Base-by-base conservation (phyloP, 64 coral and sea anemone species). In the Pocillopora verrucosa region DNA sequence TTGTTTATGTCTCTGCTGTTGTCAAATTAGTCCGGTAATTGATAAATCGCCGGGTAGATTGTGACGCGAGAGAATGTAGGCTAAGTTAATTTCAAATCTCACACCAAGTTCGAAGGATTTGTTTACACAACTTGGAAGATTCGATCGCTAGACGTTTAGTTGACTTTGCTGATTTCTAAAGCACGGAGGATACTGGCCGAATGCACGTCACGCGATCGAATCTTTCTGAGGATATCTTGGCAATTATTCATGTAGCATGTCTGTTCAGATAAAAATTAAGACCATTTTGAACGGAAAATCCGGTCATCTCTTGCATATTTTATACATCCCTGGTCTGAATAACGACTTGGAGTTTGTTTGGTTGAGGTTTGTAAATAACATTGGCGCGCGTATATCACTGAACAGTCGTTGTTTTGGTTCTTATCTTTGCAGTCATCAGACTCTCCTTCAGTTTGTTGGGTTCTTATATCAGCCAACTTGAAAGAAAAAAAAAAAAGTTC, bases 51-150 rank as follows among this genome's bases (percentile, higher is more conserved):
- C 51, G 25, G 35, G 19, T 12, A 24, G 38, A 38, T 72, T n/a
- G 17, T 25, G 65, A 72, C 72, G 38, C 58, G 20, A 10, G 65
- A 1, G 22, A 56, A 25, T 56, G 37, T 72, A 70, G 63, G 63
- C 5, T 70, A 56, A 69, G 67, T 65, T 84, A 56, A 84, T 84
- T 36, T 67, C 63, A 62, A 56, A 67, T 36, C 82, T 65, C 82
- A 56, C 82, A 84, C 36, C 38, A 70, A 84, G 82, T 5, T 10
- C 36, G 45, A 20, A 84, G 65, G 60, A 72, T 84, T 84, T 84
- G 82, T 84, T 72, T 84, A 72, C 82, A 84, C 20, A 84, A 70
- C 36, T 20, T 24, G 19, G 36, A 84, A 84, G 64, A 84, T 84
- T 84, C 82, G 82, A 84, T 84, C 82, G 63, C 12, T 25, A 36